Percentiles rank a stretch among this genome's conserved stretches.
Conservation (phyloP, 2,888 invertebrate genomes). For the Orthosia incerta region DNA sequence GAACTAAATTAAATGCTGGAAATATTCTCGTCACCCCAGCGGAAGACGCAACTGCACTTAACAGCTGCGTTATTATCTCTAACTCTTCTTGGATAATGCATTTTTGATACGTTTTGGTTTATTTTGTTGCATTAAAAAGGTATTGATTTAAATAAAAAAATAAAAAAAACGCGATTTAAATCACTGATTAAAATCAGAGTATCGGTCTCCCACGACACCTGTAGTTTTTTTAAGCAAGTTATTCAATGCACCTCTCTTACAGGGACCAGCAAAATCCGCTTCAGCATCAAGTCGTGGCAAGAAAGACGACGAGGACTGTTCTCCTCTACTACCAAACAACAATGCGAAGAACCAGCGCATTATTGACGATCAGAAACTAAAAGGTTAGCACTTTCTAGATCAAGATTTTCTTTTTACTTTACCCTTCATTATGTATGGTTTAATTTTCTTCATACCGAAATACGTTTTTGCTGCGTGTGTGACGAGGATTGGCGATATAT, state of each 20-base stretch:
- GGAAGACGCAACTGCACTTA: too few relatives aligned
- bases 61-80: too few relatives aligned
- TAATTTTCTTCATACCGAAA: slow-evolving; percentile 52
- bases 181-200: too few relatives aligned
- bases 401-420: slow-evolving; percentile 13
- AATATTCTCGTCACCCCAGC: too few relatives aligned
- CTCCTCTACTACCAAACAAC: slow-evolving; percentile 95
- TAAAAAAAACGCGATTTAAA: too few relatives aligned
- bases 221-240: not conserved
- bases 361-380: slow-evolving; percentile 98
- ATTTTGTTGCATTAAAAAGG: too few relatives aligned
- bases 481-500: slow-evolving; percentile 17
- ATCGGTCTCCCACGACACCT: too few relatives aligned
- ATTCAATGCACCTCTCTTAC: not conserved
- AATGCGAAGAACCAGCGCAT: slow-evolving; percentile 97
- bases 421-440: slow-evolving; percentile 8
- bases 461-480: slow-evolving; percentile 49
- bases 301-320: slow-evolving; percentile 96
- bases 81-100: too few relatives aligned
- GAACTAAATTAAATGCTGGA: too few relatives aligned
- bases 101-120: too few relatives aligned
- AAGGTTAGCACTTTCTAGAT: slow-evolving; percentile 83
- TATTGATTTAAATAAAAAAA: too few relatives aligned
- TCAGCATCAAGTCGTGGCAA: slow-evolving; percentile 91
- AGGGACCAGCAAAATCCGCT: slow-evolving; percentile 82